Conservation (phyloP, 2,113 vertebrate genomes). For the Psophia crepitans region DNA sequence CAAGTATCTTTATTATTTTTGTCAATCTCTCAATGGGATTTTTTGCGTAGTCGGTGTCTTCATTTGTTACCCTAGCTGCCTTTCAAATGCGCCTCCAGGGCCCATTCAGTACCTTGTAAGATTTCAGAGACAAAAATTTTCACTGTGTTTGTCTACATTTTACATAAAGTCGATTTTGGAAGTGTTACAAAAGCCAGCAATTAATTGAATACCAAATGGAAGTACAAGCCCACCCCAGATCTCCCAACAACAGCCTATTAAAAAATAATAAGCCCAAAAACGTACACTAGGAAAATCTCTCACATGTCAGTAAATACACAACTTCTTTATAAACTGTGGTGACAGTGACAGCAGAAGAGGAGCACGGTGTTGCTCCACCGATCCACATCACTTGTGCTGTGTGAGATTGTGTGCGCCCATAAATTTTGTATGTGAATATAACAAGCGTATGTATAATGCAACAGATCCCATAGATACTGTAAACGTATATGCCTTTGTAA, state of each 20-base stretch:
- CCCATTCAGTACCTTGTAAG: slow-evolving; percentile 20
- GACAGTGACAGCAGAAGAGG: slow-evolving; percentile 50
- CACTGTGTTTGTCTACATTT: not conserved
- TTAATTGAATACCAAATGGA: slow-evolving; percentile 68
- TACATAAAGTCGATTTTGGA: slow-evolving; percentile 55
- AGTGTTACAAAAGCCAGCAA: slow-evolving; percentile 68
- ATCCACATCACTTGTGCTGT: slow-evolving; percentile 34
- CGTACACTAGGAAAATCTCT: not conserved
- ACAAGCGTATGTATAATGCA: slow-evolving; percentile 63
- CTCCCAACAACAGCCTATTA: slow-evolving; percentile 31
- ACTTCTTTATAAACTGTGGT: slow-evolving; percentile 35
- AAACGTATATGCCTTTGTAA: slow-evolving; percentile 71
- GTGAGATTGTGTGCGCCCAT: slow-evolving; percentile 45
- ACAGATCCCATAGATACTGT: slow-evolving; percentile 72
- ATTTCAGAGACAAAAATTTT: slow-evolving; percentile 31
- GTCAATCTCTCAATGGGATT: slow-evolving; percentile 15
- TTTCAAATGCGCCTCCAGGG: slow-evolving; percentile 30
- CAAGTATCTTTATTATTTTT: slow-evolving; percentile 26
- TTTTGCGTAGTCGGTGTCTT: not conserved
- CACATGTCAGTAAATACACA: not conserved
- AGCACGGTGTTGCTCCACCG: slow-evolving; percentile 4
- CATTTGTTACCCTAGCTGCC: slow-evolving; percentile 21
- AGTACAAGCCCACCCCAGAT: slow-evolving; percentile 46
- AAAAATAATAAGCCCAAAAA: slow-evolving; percentile 4
- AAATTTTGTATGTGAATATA: slow-evolving; percentile 52